Conservation (phyloP, 2,113 vertebrate genomes). For the Antigone vipio region DNA sequence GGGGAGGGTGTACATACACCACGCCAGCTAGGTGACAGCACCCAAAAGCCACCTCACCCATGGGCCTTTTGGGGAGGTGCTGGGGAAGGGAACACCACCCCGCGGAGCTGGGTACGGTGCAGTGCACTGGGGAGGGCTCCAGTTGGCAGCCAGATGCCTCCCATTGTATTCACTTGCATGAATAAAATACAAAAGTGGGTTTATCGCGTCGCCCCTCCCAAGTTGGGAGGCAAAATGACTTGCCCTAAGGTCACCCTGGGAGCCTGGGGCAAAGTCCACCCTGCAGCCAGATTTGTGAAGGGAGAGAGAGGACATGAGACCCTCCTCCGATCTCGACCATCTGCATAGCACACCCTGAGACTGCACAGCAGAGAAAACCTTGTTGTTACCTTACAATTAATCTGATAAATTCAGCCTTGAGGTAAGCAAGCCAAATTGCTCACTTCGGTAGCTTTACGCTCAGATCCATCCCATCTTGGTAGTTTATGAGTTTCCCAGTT, state of each 20-base stretch:
- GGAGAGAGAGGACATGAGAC: background rate
- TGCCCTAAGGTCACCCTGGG: background rate
- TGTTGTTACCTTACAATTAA: background rate
- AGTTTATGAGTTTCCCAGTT: background rate
- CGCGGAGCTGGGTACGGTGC: background rate
- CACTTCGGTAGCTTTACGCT: background rate
- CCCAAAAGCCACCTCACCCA: background rate
- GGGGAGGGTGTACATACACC: fast-evolving
- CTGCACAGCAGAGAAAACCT: background rate
- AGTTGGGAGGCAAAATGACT: background rate
- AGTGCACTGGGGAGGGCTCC: background rate
- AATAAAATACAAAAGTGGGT: background rate
- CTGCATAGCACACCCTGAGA: background rate
- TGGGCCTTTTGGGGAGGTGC: background rate
- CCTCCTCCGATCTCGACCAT: background rate
- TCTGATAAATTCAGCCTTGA: background rate
- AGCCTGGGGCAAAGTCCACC: background rate
- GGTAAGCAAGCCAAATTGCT: background rate
- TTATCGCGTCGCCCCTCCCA: background rate
- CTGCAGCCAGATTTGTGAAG: background rate
- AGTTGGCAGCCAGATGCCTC: background rate
- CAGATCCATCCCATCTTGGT: background rate
- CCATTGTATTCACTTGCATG: background rate
- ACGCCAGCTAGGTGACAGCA: fast-evolving
- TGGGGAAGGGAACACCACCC: background rate